Evolutionary conservation across 2,888 invertebrate genomes (phyloP), one percentile per base, ranked within the genome.

Genomic region (Prenolepis imparis): DNA sequence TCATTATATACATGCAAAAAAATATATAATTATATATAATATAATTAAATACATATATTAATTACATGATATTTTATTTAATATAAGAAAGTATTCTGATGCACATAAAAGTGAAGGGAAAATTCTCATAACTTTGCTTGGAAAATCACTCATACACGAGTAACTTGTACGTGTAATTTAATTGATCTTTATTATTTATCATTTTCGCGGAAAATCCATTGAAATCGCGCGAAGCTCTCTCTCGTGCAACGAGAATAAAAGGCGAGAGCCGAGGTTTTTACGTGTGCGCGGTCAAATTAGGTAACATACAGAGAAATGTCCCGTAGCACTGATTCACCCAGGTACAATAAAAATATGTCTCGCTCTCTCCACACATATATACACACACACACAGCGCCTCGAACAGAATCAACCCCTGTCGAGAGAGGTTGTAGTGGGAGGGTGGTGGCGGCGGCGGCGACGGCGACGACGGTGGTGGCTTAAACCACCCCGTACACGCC

Each of bases 271-370:
- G 41, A 28, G 28, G 41, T 57, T 21, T 15, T 21, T 15, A 68
- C 41, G 24, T 68, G 77, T 55, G 36, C 52, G 57, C 12, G 44
- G 44, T 24, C 75, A 39, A 32, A 63, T 63, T 66, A 82, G 70
- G 68, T 73, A 87, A 83, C 63, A 84, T 74, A 61, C 59, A 63
- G 77, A 67, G 67, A 72, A 36, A 66, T 44, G 61, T 12, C 18
- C 24, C 55, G 72, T 67, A 84, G 89, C 91, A 87, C 88, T 91
- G 91, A 92, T 92, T 92, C 91, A 91, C 89, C 84, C 84, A 89
- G 86, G 85, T 86, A 86, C 84, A 83, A 90, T 92, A 89, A 90
- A 91, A 91, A 91, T 91, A 91, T 88, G 88, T 89, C 89, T 85
- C 86, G 73, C 74, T 89, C n/a, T n/a, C n/a, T 28, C 28, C 28